phyloP scores from a whole-genome alignment of 2,113 vertebrate species.

The Podarcis muralis region DNA sequence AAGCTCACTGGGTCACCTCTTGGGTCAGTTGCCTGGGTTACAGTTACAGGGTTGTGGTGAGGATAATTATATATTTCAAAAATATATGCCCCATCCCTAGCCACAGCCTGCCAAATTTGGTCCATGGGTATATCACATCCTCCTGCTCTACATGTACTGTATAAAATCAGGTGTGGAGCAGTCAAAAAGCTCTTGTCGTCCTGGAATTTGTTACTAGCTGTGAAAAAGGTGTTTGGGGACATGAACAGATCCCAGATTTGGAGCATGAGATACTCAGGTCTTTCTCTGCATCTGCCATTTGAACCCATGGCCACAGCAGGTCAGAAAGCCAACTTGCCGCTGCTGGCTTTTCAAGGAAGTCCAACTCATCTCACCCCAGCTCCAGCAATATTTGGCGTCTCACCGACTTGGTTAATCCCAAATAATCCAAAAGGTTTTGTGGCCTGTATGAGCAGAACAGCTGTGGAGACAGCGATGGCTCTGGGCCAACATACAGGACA shows the following conservation, averaged over 20 bases:
- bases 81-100: too few relatives aligned
- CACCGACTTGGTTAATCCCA: slow-evolving; percentile 1
- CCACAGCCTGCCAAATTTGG: too few relatives aligned
- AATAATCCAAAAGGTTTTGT: slow-evolving; percentile 1
- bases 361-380: background rate
- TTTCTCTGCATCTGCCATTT: background rate
- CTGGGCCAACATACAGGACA: background rate
- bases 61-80: too few relatives aligned
- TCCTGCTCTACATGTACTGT: too few relatives aligned
- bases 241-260: background rate
- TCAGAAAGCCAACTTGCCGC: background rate
- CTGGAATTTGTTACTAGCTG: background rate
- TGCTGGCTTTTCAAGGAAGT: background rate
- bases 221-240: background rate
- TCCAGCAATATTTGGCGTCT: background rate
- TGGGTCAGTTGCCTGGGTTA: too few relatives aligned
- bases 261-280: background rate
- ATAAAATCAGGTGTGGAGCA: too few relatives aligned
- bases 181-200: too few relatives aligned
- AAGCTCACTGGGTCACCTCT: too few relatives aligned
- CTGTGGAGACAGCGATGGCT: background rate
- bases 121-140: too few relatives aligned
- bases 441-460: background rate
- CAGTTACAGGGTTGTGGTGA: too few relatives aligned
- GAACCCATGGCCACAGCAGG: background rate